Conservation (phyloP, 2,888 invertebrate genomes). For the Lasioglossum pauxillum region DNA sequence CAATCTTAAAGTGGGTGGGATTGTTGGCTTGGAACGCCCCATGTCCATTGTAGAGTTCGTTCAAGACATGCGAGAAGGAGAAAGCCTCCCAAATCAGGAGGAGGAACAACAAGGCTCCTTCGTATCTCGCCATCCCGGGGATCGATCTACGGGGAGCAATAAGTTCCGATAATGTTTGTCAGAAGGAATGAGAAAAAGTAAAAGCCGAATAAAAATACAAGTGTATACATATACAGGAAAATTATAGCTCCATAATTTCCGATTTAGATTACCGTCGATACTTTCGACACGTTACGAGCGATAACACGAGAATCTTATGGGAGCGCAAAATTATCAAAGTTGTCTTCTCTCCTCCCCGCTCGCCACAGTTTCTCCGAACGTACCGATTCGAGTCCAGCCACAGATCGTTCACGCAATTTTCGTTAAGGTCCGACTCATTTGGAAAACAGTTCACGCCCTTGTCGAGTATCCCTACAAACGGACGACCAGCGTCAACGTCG, state of each 20-base stretch:
- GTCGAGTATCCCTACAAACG: constrained; percentile 37
- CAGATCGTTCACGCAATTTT: constrained; percentile 31
- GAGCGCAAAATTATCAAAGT: neutral
- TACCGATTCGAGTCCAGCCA: constrained; percentile 30
- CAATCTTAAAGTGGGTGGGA: constrained; percentile 93
- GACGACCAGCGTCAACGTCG: constrained; percentile 53
- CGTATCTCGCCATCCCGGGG: constrained; percentile 47
- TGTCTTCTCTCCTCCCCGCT: neutral
- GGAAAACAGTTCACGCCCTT: constrained; percentile 46
- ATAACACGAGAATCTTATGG: neutral
- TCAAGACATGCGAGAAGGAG: constrained; percentile 37
- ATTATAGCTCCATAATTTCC: neutral
- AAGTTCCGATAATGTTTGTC: neutral
- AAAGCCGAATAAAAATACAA: neutral
- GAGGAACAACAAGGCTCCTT: constrained; percentile 48
- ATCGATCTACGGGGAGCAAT: constrained; percentile 17
- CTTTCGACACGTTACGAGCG: neutral
- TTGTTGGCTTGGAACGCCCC: constrained; percentile 83
- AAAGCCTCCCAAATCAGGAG: constrained; percentile 42
- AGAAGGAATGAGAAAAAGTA: neutral
- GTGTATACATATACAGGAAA: neutral
- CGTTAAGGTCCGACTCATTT: constrained; percentile 16
- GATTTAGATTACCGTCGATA: neutral
- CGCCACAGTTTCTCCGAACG: constrained; percentile 16
- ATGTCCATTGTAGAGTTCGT: constrained; percentile 47